Base-by-base conservation (phyloP, 2,888 invertebrate species). In the Drosophila lacicola region DNA sequence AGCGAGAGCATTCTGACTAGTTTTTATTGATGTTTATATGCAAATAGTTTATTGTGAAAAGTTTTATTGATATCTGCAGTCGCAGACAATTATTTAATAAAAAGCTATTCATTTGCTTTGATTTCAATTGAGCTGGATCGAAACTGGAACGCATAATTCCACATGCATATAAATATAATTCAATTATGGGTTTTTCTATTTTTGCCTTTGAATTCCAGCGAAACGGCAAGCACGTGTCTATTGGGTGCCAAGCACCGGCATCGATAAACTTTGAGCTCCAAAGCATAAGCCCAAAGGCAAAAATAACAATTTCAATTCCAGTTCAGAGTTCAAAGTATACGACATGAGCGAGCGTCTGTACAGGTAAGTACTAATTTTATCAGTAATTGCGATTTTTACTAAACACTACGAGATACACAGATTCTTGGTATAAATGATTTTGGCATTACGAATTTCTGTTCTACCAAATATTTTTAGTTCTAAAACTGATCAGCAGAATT, bases 261-360 rank as follows among this genome's bases (percentile, higher is more conserved):
- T 29, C 47, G 37, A 45, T 29, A 36, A 49, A 33, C 44, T 36
- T 54, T 45, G 51, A 63, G 46, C 50, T 9, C 55, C 19, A 21
- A 41, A 64, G 33, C 73, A 73, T 68, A 70, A 58, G 49, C 29
- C 54, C 34, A 19, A 42, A 29, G 21, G 46, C 33, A 33, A 29
- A 61, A 25, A 34, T 21, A 5, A 14, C 34, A 25, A 53, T 17
- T 14, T 4, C 19, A 53, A 37, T 64, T 45, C 17, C 33, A 37
- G 64, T 51, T 64, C 9, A 33, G 14, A 37, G 21, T 46, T 29
- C 45, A 37, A 17, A 3, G n/a, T 49, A 10, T 33, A 46, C 63
- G 57, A 65, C 41, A 89, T 89, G 89, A 72, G 84, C 61, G 89
- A 89, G 46, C 85, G 80, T 62, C 78, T 80, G 49, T 89, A 81